Percentiles rank a stretch among this genome's conserved stretches.
phyloP scores from a whole-genome alignment of 2,888 invertebrate genomes.

The Spialia ferax region DNA sequence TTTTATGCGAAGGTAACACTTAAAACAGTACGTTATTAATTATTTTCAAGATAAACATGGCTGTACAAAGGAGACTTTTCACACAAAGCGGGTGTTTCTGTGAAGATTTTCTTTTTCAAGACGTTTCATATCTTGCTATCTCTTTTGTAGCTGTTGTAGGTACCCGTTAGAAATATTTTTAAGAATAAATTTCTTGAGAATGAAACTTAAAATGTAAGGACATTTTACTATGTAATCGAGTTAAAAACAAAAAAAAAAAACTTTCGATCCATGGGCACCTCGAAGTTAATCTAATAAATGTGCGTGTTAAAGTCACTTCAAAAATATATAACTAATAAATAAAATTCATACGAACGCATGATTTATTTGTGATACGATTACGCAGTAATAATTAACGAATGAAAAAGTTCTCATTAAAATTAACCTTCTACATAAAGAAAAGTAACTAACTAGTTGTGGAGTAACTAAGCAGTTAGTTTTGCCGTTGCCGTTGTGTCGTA shows the following conservation, averaged over 20 bases:
- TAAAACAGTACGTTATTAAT: constrained; percentile 52
- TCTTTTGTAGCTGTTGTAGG: neutral
- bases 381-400: constrained; percentile 2
- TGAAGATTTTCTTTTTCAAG: constrained; percentile 28
- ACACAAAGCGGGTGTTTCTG: constrained; percentile 16
- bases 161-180: too few species aligned
- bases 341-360: neutral
- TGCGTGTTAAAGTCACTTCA: neutral
- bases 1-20: constrained; percentile 25
- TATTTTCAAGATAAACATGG: constrained; percentile 44
- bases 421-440: constrained; percentile 42
- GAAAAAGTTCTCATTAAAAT: constrained; percentile 19
- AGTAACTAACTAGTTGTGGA: neutral
- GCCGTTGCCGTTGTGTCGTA: constrained; percentile 23
- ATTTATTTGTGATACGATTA: neutral
- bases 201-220: too few species aligned
- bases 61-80: constrained; percentile 29
- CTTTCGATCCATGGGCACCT: neutral
- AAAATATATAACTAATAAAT: neutral
- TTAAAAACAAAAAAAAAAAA: too few species aligned
- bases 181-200: too few species aligned
- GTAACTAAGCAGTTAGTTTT: too few species aligned
- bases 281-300: too few species aligned
- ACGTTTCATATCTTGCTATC: constrained; percentile 13
- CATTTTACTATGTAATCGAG: too few species aligned